Base-by-base conservation (phyloP, 2,888 invertebrate genomes). In the Chloromyia formosa region DNA sequence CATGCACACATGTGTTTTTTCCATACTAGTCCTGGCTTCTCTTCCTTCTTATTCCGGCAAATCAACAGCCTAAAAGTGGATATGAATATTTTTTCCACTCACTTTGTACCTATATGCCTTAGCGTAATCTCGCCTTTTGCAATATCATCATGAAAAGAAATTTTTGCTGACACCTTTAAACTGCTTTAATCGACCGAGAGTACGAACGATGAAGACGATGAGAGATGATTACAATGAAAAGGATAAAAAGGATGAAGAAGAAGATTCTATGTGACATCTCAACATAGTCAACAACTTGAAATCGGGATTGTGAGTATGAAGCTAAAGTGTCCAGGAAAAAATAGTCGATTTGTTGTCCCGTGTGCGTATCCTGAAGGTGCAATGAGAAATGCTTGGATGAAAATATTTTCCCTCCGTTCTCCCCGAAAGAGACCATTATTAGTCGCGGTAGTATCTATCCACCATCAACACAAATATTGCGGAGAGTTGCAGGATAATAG, bases 161-260 rank as follows among this genome's bases (percentile, higher is more conserved):
- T 76, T 76, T 76, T 75, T 76, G 76, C 76, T 76, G 76, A 76
- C 76, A 75, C 76, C 75, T 76, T 76, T 75, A 75, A 76, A 75
- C 73, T 73, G 61, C 76, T 75, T 75, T 76, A 76, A 76, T 76
- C 76, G 76, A 69, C 74, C 74, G 75, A 69, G 61, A 76, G 75
- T 74, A 61, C 60, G 61, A 61, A 61, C 73, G 71, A 76, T 74
- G 76, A 76, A 74, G 73, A 76, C 66, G 74, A 73, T 76, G 74
- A 76, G 45, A 49, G 71, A 74, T 58, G 71, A 74, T 58, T 53
- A 69, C 69, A 69, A 72, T 72, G 74, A 49, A 12, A 23, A 20
- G 58, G 66, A 74, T 74, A 71, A 73, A 53, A 73, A 60, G 40
- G 68, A 68, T 45, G 35, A 66, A 42, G 68, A 60, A 76, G 56